Conservation (phyloP, 37 sponge, comb jelly and placozoan genomes). For the Ephydatia muelleri region DNA sequence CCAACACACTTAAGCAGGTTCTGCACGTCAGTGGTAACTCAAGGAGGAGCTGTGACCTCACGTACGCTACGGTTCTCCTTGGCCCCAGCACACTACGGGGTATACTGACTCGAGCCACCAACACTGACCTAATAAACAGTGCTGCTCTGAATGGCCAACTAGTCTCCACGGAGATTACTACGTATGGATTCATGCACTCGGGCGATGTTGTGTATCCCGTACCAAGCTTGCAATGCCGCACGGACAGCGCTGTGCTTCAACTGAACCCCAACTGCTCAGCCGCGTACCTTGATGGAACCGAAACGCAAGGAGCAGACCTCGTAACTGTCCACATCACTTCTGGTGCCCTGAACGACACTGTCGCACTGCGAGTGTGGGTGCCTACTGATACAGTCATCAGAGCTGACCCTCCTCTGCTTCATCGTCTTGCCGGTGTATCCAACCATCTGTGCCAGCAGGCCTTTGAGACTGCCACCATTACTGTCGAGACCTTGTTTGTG, state of each 20-base stretch:
- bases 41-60: constrained; percentile 16
- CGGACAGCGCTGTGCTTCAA: constrained; percentile 30
- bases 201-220: constrained; percentile 28
- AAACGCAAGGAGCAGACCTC: constrained; percentile 30
- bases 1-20: constrained; percentile 13
- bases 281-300: constrained; percentile 48
- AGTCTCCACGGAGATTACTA: neutral
- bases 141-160: constrained; percentile 43
- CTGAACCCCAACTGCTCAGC: constrained; percentile 40
- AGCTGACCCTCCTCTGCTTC: constrained; percentile 7
- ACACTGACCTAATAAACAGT: constrained; percentile 50
- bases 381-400: constrained; percentile 34
- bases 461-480: constrained; percentile 41
- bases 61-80: constrained; percentile 24
- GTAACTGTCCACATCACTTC: constrained; percentile 13
- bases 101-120: constrained; percentile 36
- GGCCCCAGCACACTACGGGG: neutral
- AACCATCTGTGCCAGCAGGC: neutral
- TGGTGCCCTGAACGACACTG: neutral
- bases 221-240: constrained; percentile 7
- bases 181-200: constrained; percentile 28
- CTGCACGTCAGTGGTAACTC: constrained; percentile 18
- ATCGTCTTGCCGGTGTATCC: constrained; percentile 1
- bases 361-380: constrained; percentile 61
- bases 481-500: constrained; percentile 38